Evolutionary conservation across 2,797 vertebrate species (phyloP).

Genomic region (Notolepis coatsorum): DNA sequence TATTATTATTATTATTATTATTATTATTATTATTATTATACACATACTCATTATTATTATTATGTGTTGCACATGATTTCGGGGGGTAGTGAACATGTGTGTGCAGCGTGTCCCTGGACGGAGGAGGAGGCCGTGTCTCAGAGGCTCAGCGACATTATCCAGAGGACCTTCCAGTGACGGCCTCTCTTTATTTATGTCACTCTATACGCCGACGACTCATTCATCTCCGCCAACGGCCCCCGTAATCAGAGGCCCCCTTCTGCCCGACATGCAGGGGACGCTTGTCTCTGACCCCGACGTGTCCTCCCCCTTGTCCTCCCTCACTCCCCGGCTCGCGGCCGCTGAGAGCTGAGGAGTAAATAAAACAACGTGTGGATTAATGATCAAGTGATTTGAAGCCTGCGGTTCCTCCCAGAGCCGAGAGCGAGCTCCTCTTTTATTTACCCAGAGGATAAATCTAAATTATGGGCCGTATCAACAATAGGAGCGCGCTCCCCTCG

Average conservation of each 20-base stretch:
- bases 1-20: too few species aligned
- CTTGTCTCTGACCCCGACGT: conserved; percentile 73
- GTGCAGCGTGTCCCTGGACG: conserved; percentile 35
- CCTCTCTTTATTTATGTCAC: conserved; percentile 60
- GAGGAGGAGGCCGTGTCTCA: conserved; percentile 23
- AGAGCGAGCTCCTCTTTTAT: conserved; percentile 70
- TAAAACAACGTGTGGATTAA: conserved; percentile 85
- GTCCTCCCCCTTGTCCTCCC: conserved; percentile 29
- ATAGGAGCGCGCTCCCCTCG: conserved; percentile 53
- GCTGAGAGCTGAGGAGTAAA: conserved; percentile 80
- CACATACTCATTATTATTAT: too few species aligned
- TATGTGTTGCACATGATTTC: too few species aligned
- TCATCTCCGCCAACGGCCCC: conserved; percentile 23
- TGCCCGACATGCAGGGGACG: conserved; percentile 18
- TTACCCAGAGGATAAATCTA: conserved; percentile 80
- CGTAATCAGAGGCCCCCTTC: neutral
- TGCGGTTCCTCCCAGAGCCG: conserved; percentile 67
- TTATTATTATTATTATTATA: too few species aligned
- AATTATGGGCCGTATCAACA: conserved; percentile 82
- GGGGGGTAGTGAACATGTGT: too few species aligned
- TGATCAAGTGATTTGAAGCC: conserved; percentile 78
- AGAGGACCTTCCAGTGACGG: conserved; percentile 50
- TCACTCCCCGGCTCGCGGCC: conserved; percentile 44
- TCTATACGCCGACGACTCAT: conserved; percentile 48
- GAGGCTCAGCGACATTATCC: conserved; percentile 67